Percentiles rank a stretch among this genome's conserved stretches.
phyloP scores from a whole-genome alignment of 2,797 vertebrate genomes.

The Periparus ater region DNA sequence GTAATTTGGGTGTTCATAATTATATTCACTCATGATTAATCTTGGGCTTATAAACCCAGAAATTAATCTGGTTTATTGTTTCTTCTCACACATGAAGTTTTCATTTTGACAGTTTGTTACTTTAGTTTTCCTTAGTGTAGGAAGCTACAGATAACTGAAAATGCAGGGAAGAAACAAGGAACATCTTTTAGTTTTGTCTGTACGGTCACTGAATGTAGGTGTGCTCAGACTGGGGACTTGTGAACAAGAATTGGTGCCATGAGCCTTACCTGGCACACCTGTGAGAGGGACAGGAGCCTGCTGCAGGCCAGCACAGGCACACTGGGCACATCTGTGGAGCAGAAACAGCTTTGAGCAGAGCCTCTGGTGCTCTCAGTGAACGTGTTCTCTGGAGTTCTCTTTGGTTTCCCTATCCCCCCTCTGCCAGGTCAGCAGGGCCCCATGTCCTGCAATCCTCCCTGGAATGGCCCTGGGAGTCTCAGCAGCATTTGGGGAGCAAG shows the following conservation, averaged over 20 bases:
- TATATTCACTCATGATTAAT: constrained; percentile 12
- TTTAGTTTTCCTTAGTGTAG: background rate
- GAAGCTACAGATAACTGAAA: background rate
- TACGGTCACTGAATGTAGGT: fast-evolving
- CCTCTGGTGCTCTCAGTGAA: background rate
- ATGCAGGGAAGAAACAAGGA: background rate
- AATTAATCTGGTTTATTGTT: background rate
- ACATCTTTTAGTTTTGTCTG: background rate
- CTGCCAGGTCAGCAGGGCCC: background rate
- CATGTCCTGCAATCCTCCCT: background rate
- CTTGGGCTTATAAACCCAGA: background rate
- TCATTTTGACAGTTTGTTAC: background rate
- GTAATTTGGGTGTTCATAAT: constrained; percentile 33
- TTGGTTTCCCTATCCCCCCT: background rate
- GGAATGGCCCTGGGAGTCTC: no score
- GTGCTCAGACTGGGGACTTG: background rate
- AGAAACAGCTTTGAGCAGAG: background rate
- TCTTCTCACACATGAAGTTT: background rate
- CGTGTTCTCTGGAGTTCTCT: background rate
- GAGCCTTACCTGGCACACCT: background rate
- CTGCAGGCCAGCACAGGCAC: background rate
- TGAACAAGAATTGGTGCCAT: background rate
- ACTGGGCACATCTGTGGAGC: background rate
- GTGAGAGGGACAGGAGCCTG: background rate
- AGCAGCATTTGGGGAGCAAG: background rate